Evolutionary conservation across 2,888 invertebrate species (phyloP), one percentile per base, ranked within the genome.

Genomic region (Phasia obesa): DNA sequence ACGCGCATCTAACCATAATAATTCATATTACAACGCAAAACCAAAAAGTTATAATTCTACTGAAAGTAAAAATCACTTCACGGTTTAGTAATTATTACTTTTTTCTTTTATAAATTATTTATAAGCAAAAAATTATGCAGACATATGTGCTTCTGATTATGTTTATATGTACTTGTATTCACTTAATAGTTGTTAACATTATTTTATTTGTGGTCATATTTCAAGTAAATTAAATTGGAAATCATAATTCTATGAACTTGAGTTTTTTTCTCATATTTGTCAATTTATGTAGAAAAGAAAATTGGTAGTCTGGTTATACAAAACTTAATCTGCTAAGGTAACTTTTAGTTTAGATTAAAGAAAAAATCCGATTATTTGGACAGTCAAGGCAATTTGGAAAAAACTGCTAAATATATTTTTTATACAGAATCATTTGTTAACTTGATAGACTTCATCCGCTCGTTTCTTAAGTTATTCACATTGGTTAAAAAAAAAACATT

Each of bases 11-110:
- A 17, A 19, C 17, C 17, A 47, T 17, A 47, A 47, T 11, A 15
- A 42, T 42, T 15, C 5, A n/a, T 42, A 42, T 42, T 42, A n/a
- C 3, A 42, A n/a, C 38, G n/a, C 7, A 47, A n/a, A n/a, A n/a
- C n/a, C n/a, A 3, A 7, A 11, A 17, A 19, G 6, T 53, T 55
- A n/a, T 57, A 60, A 49, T 60, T 76, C 42, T 57, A 57, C 27
- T 60, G 71, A 81, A 81, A 67, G 73, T 78, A 74, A 78, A 77
- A 74, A 35, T 35, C 6, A 17, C 13, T 71, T 76, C 53, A 71
- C 76, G 76, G 62, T 80, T 75, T 75, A 64, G 53, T 69, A 62
- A 69, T 69, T 69, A 57, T 49, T 11, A 23, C 21, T 31, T 59
- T 42, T 69, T 71, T 5, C 9, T 1, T 78, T 62, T 59, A 23